Conservation (phyloP, 2,888 invertebrate species). For the Epiperipatus broadwayi region DNA sequence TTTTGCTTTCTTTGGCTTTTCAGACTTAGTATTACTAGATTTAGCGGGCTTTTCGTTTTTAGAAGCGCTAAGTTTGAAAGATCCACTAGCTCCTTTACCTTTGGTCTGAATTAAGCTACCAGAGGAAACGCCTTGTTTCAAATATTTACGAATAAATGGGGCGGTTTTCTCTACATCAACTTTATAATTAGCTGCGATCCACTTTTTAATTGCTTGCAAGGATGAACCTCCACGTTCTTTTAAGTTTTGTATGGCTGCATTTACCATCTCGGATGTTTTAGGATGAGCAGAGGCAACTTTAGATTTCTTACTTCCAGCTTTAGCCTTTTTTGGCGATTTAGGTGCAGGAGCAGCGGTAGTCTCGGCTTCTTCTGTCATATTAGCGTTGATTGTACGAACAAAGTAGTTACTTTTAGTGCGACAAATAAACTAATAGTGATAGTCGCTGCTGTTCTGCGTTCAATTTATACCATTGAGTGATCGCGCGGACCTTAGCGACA, state of each 20-base stretch:
- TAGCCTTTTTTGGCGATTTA: slow-evolving; percentile 17
- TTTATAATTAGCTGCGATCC: slow-evolving; percentile 39
- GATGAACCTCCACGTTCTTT: slow-evolving; percentile 39
- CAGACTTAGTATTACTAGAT: slow-evolving; percentile 8
- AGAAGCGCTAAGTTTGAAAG: slow-evolving; percentile 19
- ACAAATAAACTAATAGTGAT: too few species aligned
- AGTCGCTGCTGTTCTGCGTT: too few species aligned
- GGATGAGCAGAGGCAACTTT: slow-evolving; percentile 30
- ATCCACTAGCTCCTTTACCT: slow-evolving; percentile 23
- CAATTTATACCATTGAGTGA: too few species aligned
- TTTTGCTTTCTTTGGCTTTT: slow-evolving; percentile 11
- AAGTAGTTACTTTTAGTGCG: too few species aligned
- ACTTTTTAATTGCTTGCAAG: slow-evolving; percentile 41
- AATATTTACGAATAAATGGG: slow-evolving; percentile 39
- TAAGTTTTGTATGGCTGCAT: slow-evolving; percentile 29
- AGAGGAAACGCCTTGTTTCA: slow-evolving; percentile 37
- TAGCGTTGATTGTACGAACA: too few species aligned
- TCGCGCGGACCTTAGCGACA: too few species aligned
- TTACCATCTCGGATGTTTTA: slow-evolving; percentile 38
- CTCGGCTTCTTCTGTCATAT: slow-evolving; percentile 17
- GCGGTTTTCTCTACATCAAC: slow-evolving; percentile 38
- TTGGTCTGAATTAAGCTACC: slow-evolving; percentile 24
- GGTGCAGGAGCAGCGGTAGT: slow-evolving; percentile 19
- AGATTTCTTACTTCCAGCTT: slow-evolving; percentile 16
- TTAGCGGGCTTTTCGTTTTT: slow-evolving; percentile 1